A percentile compares a stretch with the other conserved stretches of the same genome.
phyloP scores from a whole-genome alignment of 2,113 vertebrate species.

The Camelus dromedarius region DNA sequence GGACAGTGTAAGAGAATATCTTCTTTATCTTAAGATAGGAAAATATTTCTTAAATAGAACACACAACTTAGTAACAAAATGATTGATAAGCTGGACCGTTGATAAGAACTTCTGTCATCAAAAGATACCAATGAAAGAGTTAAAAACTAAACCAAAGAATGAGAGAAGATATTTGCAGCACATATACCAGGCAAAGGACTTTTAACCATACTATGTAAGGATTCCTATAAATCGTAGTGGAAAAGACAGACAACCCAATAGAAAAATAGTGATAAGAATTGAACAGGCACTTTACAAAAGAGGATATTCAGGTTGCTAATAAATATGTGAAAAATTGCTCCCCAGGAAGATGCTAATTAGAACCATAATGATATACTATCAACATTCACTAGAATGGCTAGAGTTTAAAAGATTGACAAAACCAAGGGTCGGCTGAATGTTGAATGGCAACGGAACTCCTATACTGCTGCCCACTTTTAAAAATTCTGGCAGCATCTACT shows the following conservation, averaged over 20 bases:
- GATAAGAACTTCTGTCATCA: neutral
- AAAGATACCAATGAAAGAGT: neutral
- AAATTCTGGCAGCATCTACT: neutral
- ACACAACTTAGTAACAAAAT: neutral
- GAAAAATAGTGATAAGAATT: neutral
- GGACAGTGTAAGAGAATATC: neutral
- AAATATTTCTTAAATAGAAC: constrained; percentile 22
- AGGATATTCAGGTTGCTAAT: neutral
- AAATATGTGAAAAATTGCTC: constrained; percentile 32
- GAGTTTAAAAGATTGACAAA: neutral
- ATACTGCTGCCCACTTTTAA: neutral
- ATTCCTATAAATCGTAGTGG: neutral
- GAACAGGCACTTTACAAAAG: constrained; percentile 23
- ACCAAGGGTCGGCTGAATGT: neutral
- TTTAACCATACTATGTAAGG: neutral
- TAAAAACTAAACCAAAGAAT: neutral
- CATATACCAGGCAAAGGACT: neutral
- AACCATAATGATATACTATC: neutral
- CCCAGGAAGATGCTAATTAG: neutral
- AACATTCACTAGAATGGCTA: neutral
- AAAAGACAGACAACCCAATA: neutral
- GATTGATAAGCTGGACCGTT: neutral
- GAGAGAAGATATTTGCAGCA: neutral
- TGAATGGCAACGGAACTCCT: neutral
- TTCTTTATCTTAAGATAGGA: constrained; percentile 14